Percentiles rank a stretch among this genome's conserved stretches.
These are phyloP conservation scores for Chaenogobius annularis DNA, from an alignment of 2,113 vertebrate species.

Conservation along the genomic window DNA sequence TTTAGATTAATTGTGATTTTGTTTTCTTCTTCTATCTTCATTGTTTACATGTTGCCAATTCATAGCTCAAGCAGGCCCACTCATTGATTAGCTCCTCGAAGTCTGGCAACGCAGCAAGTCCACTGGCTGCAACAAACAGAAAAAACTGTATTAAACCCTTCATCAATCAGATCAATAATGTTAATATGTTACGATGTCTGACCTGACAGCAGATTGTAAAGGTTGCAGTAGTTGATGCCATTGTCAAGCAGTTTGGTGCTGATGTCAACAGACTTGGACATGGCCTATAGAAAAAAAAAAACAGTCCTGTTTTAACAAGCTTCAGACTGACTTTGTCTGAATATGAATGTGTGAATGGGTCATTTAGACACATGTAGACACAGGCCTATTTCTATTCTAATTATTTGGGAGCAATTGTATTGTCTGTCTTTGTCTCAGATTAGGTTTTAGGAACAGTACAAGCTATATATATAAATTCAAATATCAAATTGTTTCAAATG, in stretches of 20 bases:
- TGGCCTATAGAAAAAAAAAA: not conserved
- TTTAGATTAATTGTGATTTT: no score
- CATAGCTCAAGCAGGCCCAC: not conserved
- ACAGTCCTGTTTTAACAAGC: not conserved
- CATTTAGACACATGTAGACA: no score
- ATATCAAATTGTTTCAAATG: no score
- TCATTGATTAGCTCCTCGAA: not conserved
- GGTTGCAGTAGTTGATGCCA: conserved; percentile 2
- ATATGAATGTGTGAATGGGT: no score
- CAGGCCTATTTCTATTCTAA: no score
- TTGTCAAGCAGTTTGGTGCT: not conserved
- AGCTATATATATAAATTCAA: no score
- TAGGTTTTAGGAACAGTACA: no score
- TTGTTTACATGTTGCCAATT: not conserved
- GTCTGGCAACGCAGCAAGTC: not conserved
- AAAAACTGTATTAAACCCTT: not conserved
- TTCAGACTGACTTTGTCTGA: no score
- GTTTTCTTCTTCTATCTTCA: no score
- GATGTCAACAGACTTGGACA: not conserved
- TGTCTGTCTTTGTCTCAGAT: no score
- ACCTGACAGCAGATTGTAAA: not conserved
- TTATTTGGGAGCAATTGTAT: no score
- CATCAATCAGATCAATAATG: not conserved
- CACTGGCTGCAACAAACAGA: conserved; percentile 6
- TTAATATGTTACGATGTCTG: not conserved